phyloP scores from a whole-genome alignment of 2,113 vertebrate species.

The Chlamydotis undulata region DNA sequence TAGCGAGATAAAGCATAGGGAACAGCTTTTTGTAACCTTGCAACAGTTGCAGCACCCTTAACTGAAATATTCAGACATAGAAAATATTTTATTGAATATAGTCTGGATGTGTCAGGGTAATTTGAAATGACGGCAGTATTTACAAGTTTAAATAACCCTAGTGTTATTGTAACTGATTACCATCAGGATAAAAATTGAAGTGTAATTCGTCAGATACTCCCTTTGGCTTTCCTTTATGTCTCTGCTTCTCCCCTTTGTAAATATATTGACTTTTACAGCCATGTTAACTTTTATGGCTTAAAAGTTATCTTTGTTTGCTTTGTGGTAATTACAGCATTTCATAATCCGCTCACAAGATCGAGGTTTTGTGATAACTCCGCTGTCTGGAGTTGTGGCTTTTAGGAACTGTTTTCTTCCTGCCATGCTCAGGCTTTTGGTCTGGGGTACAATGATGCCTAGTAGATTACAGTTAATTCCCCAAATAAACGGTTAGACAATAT shows the following conservation, averaged over 20 bases:
- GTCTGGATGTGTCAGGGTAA: not conserved
- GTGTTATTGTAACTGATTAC: slow-evolving; percentile 32
- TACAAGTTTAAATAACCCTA: slow-evolving; percentile 16
- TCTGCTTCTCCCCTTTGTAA: slow-evolving; percentile 27
- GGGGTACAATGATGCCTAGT: not conserved
- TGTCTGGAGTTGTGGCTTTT: not conserved
- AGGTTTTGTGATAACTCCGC: slow-evolving; percentile 3
- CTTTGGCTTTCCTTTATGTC: slow-evolving; percentile 11
- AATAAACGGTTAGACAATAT: not conserved
- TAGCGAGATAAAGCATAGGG: not conserved
- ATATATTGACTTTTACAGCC: slow-evolving; percentile 30
- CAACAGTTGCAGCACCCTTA: not conserved
- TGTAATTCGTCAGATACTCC: slow-evolving; percentile 19
- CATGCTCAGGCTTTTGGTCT: not conserved
- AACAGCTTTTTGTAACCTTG: not conserved
- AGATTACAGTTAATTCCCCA: not conserved
- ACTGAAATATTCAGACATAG: not conserved
- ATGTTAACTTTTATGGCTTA: not conserved
- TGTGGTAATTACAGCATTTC: not conserved
- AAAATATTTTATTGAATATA: not conserved
- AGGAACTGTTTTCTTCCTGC: not conserved
- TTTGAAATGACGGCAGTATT: slow-evolving; percentile 12
- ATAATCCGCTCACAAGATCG: not conserved
- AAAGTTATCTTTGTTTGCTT: slow-evolving; percentile 32
- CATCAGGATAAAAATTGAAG: not conserved